These are phyloP conservation scores for Sturmia bella DNA, from an alignment of 2,888 invertebrate genomes.

Conservation along the genomic window DNA sequence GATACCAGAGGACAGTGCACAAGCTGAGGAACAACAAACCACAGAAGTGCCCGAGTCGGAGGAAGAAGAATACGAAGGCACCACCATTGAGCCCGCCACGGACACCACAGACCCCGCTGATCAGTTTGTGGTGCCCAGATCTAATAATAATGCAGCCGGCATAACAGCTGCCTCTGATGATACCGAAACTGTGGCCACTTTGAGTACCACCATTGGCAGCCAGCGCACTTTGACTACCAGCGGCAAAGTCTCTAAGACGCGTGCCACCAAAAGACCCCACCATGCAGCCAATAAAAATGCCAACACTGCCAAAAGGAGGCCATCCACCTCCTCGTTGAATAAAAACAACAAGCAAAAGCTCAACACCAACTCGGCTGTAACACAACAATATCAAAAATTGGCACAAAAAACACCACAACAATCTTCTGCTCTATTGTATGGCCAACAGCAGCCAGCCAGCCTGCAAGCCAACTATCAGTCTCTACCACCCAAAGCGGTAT, in stretches of 20 bases:
- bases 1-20: conserved; percentile 62
- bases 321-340: conserved; percentile 73
- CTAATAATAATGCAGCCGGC: conserved; percentile 79
- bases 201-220: conserved; percentile 75
- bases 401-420: conserved; percentile 73
- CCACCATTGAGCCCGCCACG: conserved; percentile 75
- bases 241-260: conserved; percentile 76
- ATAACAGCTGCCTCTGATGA: conserved; percentile 78
- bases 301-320: conserved; percentile 74
- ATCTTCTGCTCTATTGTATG: conserved; percentile 59
- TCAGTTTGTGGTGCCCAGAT: conserved; percentile 80
- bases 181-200: conserved; percentile 70
- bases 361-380: conserved; percentile 66
- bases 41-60: conserved; percentile 57
- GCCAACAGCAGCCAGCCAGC: conserved; percentile 62
- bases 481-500: conserved; percentile 66
- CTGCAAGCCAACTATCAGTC: conserved; percentile 67
- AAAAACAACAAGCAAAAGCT: conserved; percentile 72
- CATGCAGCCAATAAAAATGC: conserved; percentile 69
- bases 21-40: conserved; percentile 42
- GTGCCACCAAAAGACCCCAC: conserved; percentile 76
- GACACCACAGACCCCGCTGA: conserved; percentile 78
- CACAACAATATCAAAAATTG: conserved; percentile 71
- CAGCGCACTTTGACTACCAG: conserved; percentile 79
- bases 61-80: conserved; percentile 65